Evolutionary conservation across 2,113 vertebrate species (phyloP).

Genomic region (Pheucticus melanocephalus): DNA sequence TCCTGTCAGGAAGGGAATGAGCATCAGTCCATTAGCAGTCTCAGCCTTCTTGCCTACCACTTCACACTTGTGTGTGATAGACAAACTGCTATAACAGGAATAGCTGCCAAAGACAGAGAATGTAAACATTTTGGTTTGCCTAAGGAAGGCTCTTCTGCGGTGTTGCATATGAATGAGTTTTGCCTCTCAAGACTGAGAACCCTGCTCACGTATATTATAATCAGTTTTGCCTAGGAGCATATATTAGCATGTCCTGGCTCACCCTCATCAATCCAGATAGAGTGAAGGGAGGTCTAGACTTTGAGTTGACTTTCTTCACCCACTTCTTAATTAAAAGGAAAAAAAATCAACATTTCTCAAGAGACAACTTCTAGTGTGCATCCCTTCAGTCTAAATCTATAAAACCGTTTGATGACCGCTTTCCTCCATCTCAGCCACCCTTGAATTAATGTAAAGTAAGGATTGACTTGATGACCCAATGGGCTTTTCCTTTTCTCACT

Average conservation of each 20-base stretch:
- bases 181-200: not conserved
- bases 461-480: not conserved
- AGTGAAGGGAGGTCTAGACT: not conserved
- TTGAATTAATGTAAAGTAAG: not conserved
- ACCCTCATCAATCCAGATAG: not conserved
- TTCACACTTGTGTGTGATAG: slow-evolving; percentile 16
- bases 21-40: slow-evolving; percentile 11
- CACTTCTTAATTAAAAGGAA: not conserved
- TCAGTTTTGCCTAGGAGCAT: not conserved
- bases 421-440: not conserved
- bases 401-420: not conserved
- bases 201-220: not conserved
- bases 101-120: slow-evolving; percentile 18
- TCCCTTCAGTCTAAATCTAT: not conserved
- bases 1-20: not conserved
- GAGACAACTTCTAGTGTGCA: not conserved
- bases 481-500: not conserved
- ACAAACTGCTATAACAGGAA: slow-evolving; percentile 35
- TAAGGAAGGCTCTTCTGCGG: not conserved
- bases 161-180: slow-evolving; percentile 41
- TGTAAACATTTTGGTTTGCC: slow-evolving; percentile 37
- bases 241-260: not conserved
- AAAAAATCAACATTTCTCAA: not conserved
- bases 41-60: slow-evolving; percentile 11
- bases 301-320: not conserved